Evolutionary conservation across 2,797 vertebrate species (phyloP), one percentile per base, ranked within the genome.

Genomic region (Triplophysa yarkandensis): DNA sequence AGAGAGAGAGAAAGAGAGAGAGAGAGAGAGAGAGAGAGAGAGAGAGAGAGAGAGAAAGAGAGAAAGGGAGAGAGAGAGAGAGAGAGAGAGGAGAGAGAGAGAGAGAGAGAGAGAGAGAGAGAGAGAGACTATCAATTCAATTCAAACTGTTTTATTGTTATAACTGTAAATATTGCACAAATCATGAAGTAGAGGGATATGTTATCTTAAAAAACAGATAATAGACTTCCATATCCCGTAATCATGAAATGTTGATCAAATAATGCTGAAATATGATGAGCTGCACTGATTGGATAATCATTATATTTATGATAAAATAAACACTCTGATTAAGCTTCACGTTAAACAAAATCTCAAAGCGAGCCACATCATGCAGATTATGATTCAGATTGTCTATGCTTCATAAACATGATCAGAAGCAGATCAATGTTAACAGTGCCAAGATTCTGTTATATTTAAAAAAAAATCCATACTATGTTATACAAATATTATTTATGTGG

Each of bases 341-440:
- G 21, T 73, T 61, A 39, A 65, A 72, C 21, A 60, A 36, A 6
- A 30, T 19, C 34, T 36, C 50, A 52, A 74, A 60, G 44, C 6
- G 34, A 70, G 43, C 16, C 67, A 64, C 71, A 78, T 72, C 46
- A 36, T 48, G 43, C 41, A 32, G 86, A 85, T 86, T 80, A 83
- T 72, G 82, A 81, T 74, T 85, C 41, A 75, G 84, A 86, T 84
- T 74, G 55, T 62, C 48, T 44, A 54, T 64, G 61, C 64, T 79
- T 34, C 52, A 76, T 82, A 80, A 80, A 86, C 36, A 85, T 60
- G 30, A 83, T 80, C 72, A 84, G 71, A 83, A 77, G 76, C 79
- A 83, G 85, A 75, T 76, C 74, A 80, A 63, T 81, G 79, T 84
- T 79, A 81, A 69, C 79, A 70, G 80, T 79, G 87, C 81, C 85